Base-by-base conservation (phyloP, 2,888 invertebrate genomes). In the Mimas tiliae region DNA sequence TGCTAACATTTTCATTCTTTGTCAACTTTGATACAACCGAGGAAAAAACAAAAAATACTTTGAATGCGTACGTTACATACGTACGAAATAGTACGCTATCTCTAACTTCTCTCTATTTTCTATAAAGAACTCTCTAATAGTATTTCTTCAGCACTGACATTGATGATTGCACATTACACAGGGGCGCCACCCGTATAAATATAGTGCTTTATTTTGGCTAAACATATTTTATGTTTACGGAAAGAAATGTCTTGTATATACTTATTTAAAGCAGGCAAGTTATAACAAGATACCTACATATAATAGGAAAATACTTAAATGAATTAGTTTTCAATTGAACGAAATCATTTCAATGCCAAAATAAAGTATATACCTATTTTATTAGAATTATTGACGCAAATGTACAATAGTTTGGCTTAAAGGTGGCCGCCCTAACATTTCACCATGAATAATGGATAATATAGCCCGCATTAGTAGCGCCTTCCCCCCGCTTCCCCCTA, bases 381-480 rank as follows among this genome's bases (percentile, higher is more conserved):
- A 45, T 42, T 42, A 42, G 42, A 1, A 45, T 45, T 45, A 45
- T 2, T 50, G 50, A 50, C 19, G 50, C 19, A 50, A 9, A 50
- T 50, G 16, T 50, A 50, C 50, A 50, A 19, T 16, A 6, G n/a
- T 14, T 16, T 48, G n/a, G 48, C 19, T 50, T 19, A 58, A 12
- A 19, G 19, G 19, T 42, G 58, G 42, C 58, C 42, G 19, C 58
- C 19, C 12, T 58, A 58, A 42, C 38, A 21, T 9, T 27, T 19
- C 12, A 19, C 42, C 16, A 11, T 38, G 38, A 19, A 12, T 42
- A 58, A 58, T 42, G 42, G 12, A 19, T 58, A 16, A 12, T 34
- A 27, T 27, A 27, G 1, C 27, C 65, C 68, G 68, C 64, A 77
- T 81, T 81, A 81, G 80, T 79, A 77, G 72, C 66, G 64, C 68